Evolutionary conservation across 2,113 vertebrate species (phyloP).

Genomic region (Lampris incognitus): DNA sequence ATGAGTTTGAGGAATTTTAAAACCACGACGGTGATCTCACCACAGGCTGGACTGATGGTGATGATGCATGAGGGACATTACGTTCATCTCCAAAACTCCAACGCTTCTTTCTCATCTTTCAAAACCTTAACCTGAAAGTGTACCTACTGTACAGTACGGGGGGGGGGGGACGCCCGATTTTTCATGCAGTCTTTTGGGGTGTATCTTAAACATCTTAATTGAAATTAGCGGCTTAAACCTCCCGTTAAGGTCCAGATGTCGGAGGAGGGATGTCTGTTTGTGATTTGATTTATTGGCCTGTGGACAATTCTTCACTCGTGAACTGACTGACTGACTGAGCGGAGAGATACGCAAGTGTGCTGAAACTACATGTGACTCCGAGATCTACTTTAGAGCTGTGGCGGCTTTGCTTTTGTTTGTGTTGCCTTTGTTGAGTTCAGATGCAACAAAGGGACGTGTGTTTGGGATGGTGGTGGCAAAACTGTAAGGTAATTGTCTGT

Average conservation of each 20-base stretch:
- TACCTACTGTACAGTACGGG: slow-evolving; percentile 8
- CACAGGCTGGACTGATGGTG: slow-evolving; percentile 65
- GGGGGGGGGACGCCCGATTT: slow-evolving; percentile 22
- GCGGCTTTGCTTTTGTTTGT: too few relatives aligned
- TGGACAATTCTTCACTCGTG: too few relatives aligned
- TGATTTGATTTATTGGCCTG: too few relatives aligned
- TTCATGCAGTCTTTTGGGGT: not conserved
- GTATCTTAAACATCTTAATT: not conserved
- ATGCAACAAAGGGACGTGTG: too few relatives aligned
- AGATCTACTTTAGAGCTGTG: too few relatives aligned
- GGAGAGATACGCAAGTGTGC: not conserved
- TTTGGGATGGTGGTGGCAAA: too few relatives aligned
- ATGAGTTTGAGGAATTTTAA: slow-evolving; percentile 70
- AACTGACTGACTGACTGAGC: not conserved
- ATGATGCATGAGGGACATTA: slow-evolving; percentile 79
- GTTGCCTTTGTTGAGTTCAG: too few relatives aligned
- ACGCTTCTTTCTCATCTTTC: slow-evolving; percentile 64
- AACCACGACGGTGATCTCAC: slow-evolving; percentile 71
- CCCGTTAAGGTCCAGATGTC: too few relatives aligned
- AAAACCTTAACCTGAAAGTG: slow-evolving; percentile 41
- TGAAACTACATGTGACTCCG: too few relatives aligned
- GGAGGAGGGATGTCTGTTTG: not conserved
- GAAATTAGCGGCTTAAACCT: not conserved
- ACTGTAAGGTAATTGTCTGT: too few relatives aligned
- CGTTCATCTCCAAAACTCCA: slow-evolving; percentile 71